Evolutionary conservation across 2,113 vertebrate genomes (phyloP), one percentile per base, ranked within the genome.

Genomic region (Gasterosteus aculeatus): DNA sequence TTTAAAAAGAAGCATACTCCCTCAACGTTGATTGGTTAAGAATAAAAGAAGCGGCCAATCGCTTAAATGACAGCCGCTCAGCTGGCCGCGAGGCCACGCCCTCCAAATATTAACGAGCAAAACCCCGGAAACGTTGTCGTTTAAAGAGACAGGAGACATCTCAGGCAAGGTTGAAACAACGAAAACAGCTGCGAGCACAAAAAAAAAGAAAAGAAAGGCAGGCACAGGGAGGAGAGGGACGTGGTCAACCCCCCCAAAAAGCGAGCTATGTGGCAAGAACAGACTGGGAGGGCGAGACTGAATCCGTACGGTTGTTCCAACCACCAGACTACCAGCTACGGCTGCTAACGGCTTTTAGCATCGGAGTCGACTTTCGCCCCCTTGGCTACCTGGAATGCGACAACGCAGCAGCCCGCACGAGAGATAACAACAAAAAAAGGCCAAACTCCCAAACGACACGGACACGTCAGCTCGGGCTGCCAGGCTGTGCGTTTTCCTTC

Each of bases 141-240:
- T 95, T 94, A 94, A 95, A 94, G 94, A 62, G 88, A 84, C 89
- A 93, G 54, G 71, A 74, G 70, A 35, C 63, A 86, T 89, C 90
- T 80, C 38, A 90, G 82, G 88, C 75, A 62, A 88, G 88, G 77
- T 75, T 88, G 81, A 72, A 86, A 91, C 85, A 85, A 88, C 87
- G 89, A 87, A 86, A 89, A 92, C 92, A 92, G 82, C 89, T 91
- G 83, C 85, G 81, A 93, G 69, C 82, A 85, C 56, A 84, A 46
- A 87, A 72, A 87, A 72, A 83, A 78, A 65, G 11, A 14, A 46
- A 41, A 33, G 33, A 41, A 41, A 10, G 31, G 42, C 49, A 78
- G 38, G 49, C 51, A 82, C 42, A 66, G 74, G 76, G 76, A 87
- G 84, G 86, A 87, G 86, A 84, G 78, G 56, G 88, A 90, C 85